Evolutionary conservation across 2,113 vertebrate genomes (phyloP).

Genomic region (Coreoperca whiteheadi): DNA sequence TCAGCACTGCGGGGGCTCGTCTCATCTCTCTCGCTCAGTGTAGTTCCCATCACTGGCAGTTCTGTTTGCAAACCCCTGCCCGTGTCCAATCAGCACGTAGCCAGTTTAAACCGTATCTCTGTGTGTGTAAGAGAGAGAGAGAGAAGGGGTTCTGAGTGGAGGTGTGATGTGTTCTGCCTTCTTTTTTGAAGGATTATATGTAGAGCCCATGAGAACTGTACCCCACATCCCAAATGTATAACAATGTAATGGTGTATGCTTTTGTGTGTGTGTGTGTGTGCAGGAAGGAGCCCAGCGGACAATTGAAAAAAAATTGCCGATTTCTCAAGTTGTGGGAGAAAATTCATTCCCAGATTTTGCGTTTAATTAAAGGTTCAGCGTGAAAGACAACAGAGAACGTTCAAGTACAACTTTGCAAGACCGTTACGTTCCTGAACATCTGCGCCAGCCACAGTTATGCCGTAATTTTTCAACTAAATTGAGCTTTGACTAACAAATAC

Average conservation of each 20-base stretch:
- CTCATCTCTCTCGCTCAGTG: constrained; percentile 60
- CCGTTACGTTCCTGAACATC: neutral
- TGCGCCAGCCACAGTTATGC: neutral
- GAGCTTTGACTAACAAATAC: neutral
- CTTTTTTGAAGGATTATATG: constrained; percentile 53
- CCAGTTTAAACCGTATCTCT: constrained; percentile 32
- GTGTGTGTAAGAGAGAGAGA: constrained; percentile 12
- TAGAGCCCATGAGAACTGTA: constrained; percentile 32
- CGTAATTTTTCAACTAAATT: constrained; percentile 11
- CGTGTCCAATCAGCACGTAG: constrained; percentile 65
- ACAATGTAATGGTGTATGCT: neutral
- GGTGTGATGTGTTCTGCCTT: constrained; percentile 40
- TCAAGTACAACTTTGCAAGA: neutral
- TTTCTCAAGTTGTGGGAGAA: neutral
- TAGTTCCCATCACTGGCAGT: constrained; percentile 59
- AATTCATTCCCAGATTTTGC: neutral
- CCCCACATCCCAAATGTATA: constrained; percentile 23
- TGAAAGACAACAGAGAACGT: neutral
- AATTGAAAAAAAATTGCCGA: neutral
- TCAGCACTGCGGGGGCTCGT: constrained; percentile 68
- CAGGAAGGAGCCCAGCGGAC: neutral
- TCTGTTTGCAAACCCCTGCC: constrained; percentile 73
- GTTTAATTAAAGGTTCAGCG: constrained; percentile 11
- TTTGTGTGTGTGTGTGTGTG: constrained; percentile 1
- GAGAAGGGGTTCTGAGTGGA: constrained; percentile 28